Evolutionary conservation across 1,140 invertebrate species (phyloP).

Genomic region (Drosophila jambulina): DNA sequence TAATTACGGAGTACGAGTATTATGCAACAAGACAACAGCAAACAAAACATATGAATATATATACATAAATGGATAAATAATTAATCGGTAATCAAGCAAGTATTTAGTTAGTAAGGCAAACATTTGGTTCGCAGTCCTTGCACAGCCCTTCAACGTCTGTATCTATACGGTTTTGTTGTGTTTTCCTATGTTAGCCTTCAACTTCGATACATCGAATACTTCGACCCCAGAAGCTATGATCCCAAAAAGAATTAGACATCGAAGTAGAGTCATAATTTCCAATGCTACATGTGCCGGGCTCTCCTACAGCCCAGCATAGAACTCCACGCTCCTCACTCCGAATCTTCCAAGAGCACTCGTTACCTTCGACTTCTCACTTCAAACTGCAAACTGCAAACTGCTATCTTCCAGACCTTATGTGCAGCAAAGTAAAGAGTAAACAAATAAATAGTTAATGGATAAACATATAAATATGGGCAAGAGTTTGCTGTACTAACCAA

Average conservation of each 20-base stretch:
- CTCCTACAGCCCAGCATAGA: background rate
- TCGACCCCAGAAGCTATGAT: conserved; percentile 6
- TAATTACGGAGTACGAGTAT: conserved; percentile 66
- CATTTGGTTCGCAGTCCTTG: conserved; percentile 13
- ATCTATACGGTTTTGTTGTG: background rate
- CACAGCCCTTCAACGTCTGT: conserved; percentile 31
- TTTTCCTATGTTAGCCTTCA: conserved; percentile 15
- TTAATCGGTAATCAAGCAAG: conserved; percentile 46
- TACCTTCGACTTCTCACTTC: conserved; percentile 27
- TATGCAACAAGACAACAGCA: conserved; percentile 33
- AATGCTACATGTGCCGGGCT: conserved; percentile 2
- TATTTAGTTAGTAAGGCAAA: conserved; percentile 57
- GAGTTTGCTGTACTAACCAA: conserved; percentile 48
- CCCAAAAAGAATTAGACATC: conserved; percentile 40
- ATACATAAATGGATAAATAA: conserved; percentile 47
- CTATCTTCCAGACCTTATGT: conserved; percentile 62
- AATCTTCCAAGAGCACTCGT: conserved; percentile 43
- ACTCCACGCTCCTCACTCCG: conserved; percentile 11
- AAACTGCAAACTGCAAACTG: conserved; percentile 32
- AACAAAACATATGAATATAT: conserved; percentile 27
- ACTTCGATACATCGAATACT: conserved; percentile 41
- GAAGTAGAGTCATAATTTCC: conserved; percentile 49
- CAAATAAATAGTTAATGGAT: conserved; percentile 47
- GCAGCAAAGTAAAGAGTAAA: conserved; percentile 31
- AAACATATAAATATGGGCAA: conserved; percentile 48